A percentile compares a stretch with the other conserved stretches of the same genome.
Evolutionary conservation across 2,113 vertebrate genomes (phyloP).

Genomic region (Poeciliopsis retropinna): DNA sequence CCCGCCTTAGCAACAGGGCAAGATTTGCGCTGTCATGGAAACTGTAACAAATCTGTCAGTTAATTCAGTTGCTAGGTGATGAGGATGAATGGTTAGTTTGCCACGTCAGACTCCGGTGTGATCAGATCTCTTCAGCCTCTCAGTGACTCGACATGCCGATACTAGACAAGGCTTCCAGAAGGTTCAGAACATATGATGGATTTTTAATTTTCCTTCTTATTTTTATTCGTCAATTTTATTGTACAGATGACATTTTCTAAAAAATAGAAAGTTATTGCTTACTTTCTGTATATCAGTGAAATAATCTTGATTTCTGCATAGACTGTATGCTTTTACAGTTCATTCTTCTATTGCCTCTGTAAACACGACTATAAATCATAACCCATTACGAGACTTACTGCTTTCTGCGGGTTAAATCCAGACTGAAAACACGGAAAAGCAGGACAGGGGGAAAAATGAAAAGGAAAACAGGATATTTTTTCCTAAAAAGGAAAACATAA

Average conservation of each 20-base stretch:
- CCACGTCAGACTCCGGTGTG: conserved; percentile 4
- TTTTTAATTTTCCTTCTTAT: too few species aligned
- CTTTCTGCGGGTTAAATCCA: neutral
- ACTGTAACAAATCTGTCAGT: conserved; percentile 59
- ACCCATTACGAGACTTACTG: neutral
- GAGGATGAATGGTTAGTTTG: conserved; percentile 22
- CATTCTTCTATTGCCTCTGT: neutral
- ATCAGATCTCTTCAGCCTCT: neutral
- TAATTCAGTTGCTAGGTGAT: conserved; percentile 55
- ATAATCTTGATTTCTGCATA: neutral
- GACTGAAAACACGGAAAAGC: conserved; percentile 41
- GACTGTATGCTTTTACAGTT: neutral
- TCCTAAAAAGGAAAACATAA: conserved; percentile 1
- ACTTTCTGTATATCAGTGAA: neutral
- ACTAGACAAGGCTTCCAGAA: neutral
- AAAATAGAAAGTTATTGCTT: neutral
- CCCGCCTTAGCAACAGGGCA: conserved; percentile 52
- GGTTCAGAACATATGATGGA: neutral
- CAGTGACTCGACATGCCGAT: neutral
- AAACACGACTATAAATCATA: neutral
- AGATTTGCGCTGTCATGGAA: conserved; percentile 64
- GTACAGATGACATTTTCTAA: neutral
- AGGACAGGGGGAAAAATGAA: conserved; percentile 42
- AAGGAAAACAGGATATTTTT: conserved; percentile 25
- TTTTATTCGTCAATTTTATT: too few species aligned